Conservation (phyloP, 2,888 invertebrate genomes). For the Mesochorus sp. region DNA sequence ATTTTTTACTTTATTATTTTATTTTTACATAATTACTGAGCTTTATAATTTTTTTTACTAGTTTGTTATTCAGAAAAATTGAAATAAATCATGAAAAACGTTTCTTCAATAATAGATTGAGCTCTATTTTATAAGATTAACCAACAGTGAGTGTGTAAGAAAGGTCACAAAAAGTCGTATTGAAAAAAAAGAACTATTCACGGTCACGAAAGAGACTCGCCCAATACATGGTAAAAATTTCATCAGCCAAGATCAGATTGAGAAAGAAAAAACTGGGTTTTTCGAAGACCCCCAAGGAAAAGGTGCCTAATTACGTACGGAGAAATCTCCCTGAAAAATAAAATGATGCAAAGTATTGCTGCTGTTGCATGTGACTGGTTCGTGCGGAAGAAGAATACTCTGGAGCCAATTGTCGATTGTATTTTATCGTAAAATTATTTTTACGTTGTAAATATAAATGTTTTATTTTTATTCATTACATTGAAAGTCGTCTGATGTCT, state of each 20-base stretch:
- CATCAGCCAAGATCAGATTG: conserved; percentile 58
- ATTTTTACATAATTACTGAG: too few species aligned
- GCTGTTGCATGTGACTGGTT: conserved; percentile 10
- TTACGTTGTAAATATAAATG: background rate
- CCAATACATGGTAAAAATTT: conserved; percentile 53
- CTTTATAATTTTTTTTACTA: too few species aligned
- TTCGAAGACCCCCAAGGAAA: background rate
- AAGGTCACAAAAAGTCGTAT: background rate
- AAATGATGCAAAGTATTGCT: conserved; percentile 50
- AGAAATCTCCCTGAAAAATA: conserved; percentile 14
- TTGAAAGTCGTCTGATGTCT: background rate
- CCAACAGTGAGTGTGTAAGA: background rate
- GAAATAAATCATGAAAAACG: too few species aligned
- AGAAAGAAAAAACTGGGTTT: conserved; percentile 3
- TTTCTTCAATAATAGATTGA: too few species aligned
- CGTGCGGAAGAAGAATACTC: conserved; percentile 3
- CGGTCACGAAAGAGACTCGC: conserved; percentile 28
- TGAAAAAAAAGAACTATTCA: background rate
- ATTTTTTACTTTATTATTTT: too few species aligned
- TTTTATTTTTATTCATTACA: background rate
- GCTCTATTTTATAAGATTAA: too few species aligned
- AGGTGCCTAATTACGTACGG: conserved; percentile 27
- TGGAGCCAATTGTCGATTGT: background rate
- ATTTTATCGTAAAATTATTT: background rate
- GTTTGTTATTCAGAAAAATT: too few species aligned